Evolutionary conservation across 2,888 invertebrate species (phyloP), one percentile per base, ranked within the genome.

Genomic region (Oscheius sp.): DNA sequence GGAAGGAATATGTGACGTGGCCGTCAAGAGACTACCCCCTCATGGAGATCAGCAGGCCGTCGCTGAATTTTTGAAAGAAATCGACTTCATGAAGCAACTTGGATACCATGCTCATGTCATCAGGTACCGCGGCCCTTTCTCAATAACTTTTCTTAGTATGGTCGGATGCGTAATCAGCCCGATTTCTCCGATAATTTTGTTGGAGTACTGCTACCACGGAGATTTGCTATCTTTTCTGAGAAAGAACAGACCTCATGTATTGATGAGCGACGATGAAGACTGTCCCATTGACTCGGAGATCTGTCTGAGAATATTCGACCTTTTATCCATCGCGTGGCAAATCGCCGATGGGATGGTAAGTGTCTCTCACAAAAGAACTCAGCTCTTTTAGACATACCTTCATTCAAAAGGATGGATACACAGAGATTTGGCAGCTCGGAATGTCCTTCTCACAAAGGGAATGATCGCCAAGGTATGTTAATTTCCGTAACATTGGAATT

Each of bases 301-400:
- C 61, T 80, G 79, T 64, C 75, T 85, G 1, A 43, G 81, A 1
- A 80, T 85, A n/a, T 81, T 80, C 61, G 82, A 85, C 55, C 70
- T 85, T 9, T 75, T 85, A 0, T 83, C 83, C 0, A 80, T 84
- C 21, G 79, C 84, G 2, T 84, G 85, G 84, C 85, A 85, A 69
- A 76, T 83, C 6, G 74, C 78, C 0, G 84, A 85, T 73, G 85
- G 84, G 66, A 25, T 69, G 43, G 69, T 69, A 35, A 16, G 56
- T 29, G n/a, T 45, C 16, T 9, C n/a, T 18, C 13, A 1, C 18
- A 12, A 5, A 1, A 18, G 43, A 21, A 2, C n/a, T n/a, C n/a
- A n/a, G n/a, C n/a, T 35, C 13, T 41, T 69, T n/a, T 58, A 82
- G 82, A 71, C 76, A 45, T 85, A 85, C 46, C 70, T 85, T 5